These are phyloP conservation scores for Orycteropus afer DNA, from an alignment of 2,113 vertebrate genomes.

Conservation along the genomic window DNA sequence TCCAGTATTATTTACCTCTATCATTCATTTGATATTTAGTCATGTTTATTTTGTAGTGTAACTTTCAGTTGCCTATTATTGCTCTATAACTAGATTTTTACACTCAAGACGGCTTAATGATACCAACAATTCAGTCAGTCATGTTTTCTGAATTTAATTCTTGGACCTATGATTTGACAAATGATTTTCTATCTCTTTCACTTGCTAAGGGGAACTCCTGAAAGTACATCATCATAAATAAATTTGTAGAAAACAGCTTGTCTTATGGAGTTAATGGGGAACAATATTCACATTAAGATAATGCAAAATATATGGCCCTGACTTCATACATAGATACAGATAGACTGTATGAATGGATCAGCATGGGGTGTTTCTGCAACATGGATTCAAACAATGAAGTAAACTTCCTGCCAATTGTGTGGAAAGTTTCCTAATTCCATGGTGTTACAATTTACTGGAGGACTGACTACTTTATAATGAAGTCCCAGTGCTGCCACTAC, in stretches of 20 bases:
- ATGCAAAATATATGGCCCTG: not conserved
- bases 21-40: not conserved
- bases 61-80: not conserved
- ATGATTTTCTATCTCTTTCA: not conserved
- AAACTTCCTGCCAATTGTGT: conserved; percentile 14
- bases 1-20: not conserved
- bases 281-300: conserved; percentile 19
- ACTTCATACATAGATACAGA: not conserved
- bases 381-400: conserved; percentile 27
- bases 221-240: conserved; percentile 37
- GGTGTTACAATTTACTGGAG: conserved; percentile 23
- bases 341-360: not conserved
- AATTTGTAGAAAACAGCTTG: not conserved
- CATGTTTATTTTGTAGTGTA: not conserved
- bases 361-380: not conserved
- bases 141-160: conserved; percentile 23
- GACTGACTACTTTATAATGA: conserved; percentile 72
- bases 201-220: not conserved
- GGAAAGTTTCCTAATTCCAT: conserved; percentile 51
- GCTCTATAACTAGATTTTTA: not conserved
- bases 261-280: not conserved
- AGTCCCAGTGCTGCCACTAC: conserved; percentile 23
- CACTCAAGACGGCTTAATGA: conserved; percentile 4
- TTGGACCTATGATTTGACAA: conserved; percentile 3
- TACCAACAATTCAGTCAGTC: not conserved